A percentile compares a stretch with the other conserved stretches of the same genome.
Evolutionary conservation across 2,113 vertebrate genomes (phyloP).

Genomic region (Phalacrocorax aristotelis): DNA sequence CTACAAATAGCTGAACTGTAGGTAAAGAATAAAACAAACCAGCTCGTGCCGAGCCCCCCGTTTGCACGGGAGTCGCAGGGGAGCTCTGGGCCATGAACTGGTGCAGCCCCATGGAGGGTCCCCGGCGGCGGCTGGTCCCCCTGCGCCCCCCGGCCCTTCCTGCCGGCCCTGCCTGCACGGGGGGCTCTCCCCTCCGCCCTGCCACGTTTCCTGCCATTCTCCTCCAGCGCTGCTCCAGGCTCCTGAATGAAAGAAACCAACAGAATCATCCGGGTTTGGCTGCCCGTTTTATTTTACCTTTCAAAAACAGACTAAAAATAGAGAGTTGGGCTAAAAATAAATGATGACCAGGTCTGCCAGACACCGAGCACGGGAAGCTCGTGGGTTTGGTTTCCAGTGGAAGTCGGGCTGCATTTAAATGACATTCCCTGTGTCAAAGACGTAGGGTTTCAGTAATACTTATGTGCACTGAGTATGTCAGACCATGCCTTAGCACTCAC

Average conservation of each 20-base stretch:
- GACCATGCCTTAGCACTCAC: no score
- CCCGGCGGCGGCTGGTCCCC: neutral
- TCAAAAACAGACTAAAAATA: slow-evolving; percentile 35
- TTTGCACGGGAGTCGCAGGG: neutral
- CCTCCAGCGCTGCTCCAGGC: neutral
- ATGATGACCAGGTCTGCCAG: neutral
- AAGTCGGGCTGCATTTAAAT: neutral
- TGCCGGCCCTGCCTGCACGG: slow-evolving; percentile 34
- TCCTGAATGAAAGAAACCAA: neutral
- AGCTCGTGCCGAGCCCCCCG: neutral
- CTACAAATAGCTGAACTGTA: neutral
- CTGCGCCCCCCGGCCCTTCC: neutral
- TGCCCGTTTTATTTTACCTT: neutral
- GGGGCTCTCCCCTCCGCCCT: neutral
- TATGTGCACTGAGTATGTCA: rapidly evolving
- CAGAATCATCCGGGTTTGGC: neutral
- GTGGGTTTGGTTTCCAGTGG: neutral
- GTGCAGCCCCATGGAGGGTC: neutral
- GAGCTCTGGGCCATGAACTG: neutral
- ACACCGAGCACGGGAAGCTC: neutral
- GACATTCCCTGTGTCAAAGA: neutral
- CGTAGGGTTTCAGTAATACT: neutral
- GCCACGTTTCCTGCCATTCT: slow-evolving; percentile 71
- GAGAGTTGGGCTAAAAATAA: slow-evolving; percentile 46
- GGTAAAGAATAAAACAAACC: neutral